Percentiles rank a stretch among this genome's conserved stretches.
Conservation (phyloP, 2,888 invertebrate species). For the Drosophila eohydei region DNA sequence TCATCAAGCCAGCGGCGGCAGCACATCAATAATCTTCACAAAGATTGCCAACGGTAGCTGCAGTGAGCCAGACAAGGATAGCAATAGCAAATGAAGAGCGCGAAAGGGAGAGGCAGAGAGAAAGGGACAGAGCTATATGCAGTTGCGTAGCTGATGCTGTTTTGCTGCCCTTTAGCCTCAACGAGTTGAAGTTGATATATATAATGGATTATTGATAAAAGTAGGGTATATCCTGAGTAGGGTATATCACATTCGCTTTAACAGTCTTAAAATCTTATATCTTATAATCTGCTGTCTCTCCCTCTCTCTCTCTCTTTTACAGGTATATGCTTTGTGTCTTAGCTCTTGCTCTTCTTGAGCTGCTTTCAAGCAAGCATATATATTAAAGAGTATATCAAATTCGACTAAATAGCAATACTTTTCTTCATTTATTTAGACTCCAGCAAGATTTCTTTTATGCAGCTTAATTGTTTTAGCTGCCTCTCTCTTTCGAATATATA, state of each 20-base stretch:
- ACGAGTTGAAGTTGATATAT: no score
- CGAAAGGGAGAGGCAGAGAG: background rate
- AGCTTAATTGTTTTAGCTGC: constrained; percentile 64
- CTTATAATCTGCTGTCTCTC: no score
- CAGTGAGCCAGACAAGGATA: constrained; percentile 6
- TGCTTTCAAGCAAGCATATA: background rate
- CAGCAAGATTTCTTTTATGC: constrained; percentile 62
- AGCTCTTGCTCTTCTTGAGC: background rate
- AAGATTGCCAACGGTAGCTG: constrained; percentile 73
- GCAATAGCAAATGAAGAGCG: background rate
- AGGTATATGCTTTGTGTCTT: no score
- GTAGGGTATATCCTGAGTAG: background rate
- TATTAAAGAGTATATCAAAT: background rate
- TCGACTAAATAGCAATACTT: background rate
- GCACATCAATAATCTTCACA: constrained; percentile 80
- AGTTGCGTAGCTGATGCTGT: background rate
- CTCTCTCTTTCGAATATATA: constrained; percentile 9
- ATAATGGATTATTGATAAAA: no score
- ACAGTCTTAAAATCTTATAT: background rate
- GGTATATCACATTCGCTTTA: background rate
- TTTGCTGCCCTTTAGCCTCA: no score
- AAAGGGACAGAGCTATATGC: background rate
- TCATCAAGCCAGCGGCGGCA: constrained; percentile 72
- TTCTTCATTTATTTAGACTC: constrained; percentile 19
- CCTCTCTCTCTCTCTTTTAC: background rate